Evolutionary conservation across 1,140 invertebrate species (phyloP), one percentile per base, ranked within the genome.

Genomic region (Drosophila pachea): DNA sequence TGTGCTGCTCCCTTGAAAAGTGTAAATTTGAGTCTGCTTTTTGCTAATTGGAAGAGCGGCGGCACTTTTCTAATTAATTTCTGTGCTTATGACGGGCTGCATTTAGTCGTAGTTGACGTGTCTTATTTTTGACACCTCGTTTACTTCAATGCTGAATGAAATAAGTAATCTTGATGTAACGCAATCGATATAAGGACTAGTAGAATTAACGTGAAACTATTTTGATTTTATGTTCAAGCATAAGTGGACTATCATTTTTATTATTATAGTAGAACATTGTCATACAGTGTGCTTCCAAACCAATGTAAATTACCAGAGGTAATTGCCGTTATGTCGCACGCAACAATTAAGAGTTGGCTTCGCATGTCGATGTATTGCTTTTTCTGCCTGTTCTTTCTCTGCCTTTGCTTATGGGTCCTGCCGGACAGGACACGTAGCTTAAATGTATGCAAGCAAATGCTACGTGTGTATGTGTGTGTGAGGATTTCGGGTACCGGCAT

Each of bases 381-480:
- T 22, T 53, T 61, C 45, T 58, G 45, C 71, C 22, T 45, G 45
- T 36, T 56, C 36, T 29, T 43, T 55, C 16, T 43, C 56, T 64
- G 33, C 38, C 8, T 32, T 29, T 59, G 55, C 63, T 62, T 64
- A 65, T 71, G 70, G 35, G 38, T 11, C 14, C 75, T 68, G 33
- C 7, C 11, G 60, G 78, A 36, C 48, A 40, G 35, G 48, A 70
- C 78, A 82, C 78, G 78, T 82, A 77, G 32, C 40, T 50, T 32
- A 76, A 82, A 82, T 81, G 81, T 81, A 79, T 81, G 81, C 74
- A 76, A 81, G 78, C 73, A 81, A 76, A 54, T 63, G 36, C 32
- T 43, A 62, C 3, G 55, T 55, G 58, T n/a, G 48, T 5, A 4
- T 33, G 31, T 11, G 11, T 9, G 50, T 32, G 29, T 29, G 33